Percentiles rank a stretch among this genome's conserved stretches.
phyloP scores from a whole-genome alignment of 2,797 vertebrate genomes.

The Amphiprion clarkii region DNA sequence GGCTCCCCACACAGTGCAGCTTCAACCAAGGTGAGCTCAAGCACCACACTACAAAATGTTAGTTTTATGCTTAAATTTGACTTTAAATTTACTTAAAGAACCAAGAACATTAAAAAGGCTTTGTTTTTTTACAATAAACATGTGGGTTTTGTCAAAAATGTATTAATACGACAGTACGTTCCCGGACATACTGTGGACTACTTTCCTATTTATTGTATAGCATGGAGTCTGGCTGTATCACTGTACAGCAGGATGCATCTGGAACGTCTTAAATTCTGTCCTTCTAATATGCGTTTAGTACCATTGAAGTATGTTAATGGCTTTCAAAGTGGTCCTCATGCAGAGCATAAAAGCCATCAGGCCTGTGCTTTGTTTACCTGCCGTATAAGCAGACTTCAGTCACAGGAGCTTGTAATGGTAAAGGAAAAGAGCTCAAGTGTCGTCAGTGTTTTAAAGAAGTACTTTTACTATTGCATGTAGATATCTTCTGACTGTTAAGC shows the following conservation, averaged over 20 bases:
- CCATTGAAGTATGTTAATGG: constrained; percentile 79
- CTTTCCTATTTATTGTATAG: constrained; percentile 31
- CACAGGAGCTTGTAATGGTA: constrained; percentile 52
- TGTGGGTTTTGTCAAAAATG: background rate
- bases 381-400: constrained; percentile 76
- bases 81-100: background rate
- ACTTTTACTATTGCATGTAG: constrained; percentile 20
- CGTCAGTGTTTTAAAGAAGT: background rate
- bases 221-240: constrained; percentile 30
- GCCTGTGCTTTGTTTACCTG: constrained; percentile 78
- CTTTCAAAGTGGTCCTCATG: constrained; percentile 79
- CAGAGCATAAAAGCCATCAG: constrained; percentile 70
- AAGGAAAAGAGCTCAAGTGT: constrained; percentile 52
- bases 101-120: background rate
- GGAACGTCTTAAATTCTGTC: constrained; percentile 77
- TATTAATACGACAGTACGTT: background rate
- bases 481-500: constrained; percentile 34
- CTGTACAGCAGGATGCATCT: constrained; percentile 69
- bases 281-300: constrained; percentile 69
- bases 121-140: background rate
- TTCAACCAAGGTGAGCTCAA: constrained; percentile 88
- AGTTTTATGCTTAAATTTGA: background rate
- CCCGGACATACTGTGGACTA: background rate
- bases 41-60: background rate
- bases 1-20: constrained; percentile 92